Percentiles rank a stretch among this genome's conserved stretches.
Conservation (phyloP, 1,140 invertebrate species). For the Cydia amplana region DNA sequence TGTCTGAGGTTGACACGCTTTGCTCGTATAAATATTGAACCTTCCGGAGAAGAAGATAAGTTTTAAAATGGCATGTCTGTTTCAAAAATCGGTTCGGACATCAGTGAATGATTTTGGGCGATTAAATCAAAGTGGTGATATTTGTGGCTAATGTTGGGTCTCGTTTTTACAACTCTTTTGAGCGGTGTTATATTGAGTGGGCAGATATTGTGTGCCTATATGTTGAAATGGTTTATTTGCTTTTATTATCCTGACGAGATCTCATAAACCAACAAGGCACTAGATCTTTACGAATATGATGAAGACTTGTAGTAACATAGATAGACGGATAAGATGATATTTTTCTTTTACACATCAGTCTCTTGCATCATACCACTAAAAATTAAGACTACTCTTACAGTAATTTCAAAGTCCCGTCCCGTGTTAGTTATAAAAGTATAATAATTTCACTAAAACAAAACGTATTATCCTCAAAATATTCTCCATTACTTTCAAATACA, state of each 20-base stretch:
- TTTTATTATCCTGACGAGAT: not conserved
- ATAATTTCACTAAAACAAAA: too few relatives aligned
- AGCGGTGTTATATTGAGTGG: not conserved
- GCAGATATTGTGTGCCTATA: not conserved
- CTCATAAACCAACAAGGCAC: not conserved
- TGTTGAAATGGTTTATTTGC: not conserved
- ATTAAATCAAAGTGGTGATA: slow-evolving; percentile 26
- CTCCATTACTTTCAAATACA: too few relatives aligned
- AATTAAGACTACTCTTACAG: too few relatives aligned
- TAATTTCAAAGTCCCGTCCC: too few relatives aligned
- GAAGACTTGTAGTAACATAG: not conserved
- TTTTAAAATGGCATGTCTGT: not conserved
- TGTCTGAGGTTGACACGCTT: not conserved
- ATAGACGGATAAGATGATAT: not conserved
- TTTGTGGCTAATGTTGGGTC: slow-evolving; percentile 6
- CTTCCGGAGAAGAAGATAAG: not conserved
- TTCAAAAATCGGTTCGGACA: not conserved
- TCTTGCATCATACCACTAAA: too few relatives aligned
- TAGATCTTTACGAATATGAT: not conserved
- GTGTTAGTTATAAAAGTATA: too few relatives aligned
- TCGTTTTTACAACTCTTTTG: slow-evolving; percentile 1
- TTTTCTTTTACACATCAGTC: too few relatives aligned
- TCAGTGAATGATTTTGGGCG: not conserved
- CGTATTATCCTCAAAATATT: too few relatives aligned
- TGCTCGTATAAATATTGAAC: not conserved